Percentiles rank a stretch among this genome's conserved stretches.
phyloP scores from a whole-genome alignment of 2,797 vertebrate species.

The Chloroceryle amazona region DNA sequence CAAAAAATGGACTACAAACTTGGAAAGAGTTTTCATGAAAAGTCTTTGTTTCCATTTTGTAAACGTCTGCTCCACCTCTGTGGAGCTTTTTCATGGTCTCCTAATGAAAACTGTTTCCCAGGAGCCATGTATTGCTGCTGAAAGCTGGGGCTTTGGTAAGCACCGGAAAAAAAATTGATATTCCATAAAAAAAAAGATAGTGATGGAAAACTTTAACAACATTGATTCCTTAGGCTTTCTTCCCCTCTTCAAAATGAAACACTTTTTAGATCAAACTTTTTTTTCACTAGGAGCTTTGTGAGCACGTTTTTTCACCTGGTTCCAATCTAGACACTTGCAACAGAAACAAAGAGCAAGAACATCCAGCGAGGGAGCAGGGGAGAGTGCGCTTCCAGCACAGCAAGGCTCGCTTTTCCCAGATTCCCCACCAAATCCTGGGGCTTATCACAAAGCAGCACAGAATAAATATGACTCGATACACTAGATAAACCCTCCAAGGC shows the following conservation, averaged over 20 bases:
- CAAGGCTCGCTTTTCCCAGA: not conserved
- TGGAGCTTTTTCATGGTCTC: not conserved
- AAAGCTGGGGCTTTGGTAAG: not conserved
- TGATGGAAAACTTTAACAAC: slow-evolving; percentile 17
- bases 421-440: not conserved
- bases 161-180: not conserved
- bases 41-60: not conserved
- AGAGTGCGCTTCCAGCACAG: not conserved
- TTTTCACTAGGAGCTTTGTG: not conserved
- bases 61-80: not conserved
- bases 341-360: not conserved
- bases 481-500: not conserved
- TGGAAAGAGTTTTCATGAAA: not conserved
- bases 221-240: slow-evolving; percentile 33
- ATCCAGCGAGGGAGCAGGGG: not conserved
- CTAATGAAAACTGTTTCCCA: not conserved
- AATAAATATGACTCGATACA: not conserved
- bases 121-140: not conserved
- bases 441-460: not conserved
- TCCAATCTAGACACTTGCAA: slow-evolving; percentile 33
- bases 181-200: slow-evolving; percentile 14
- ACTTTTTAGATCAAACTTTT: slow-evolving; percentile 24
- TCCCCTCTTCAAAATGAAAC: slow-evolving; percentile 68
- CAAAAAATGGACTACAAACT: not conserved
- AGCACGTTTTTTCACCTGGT: slow-evolving; percentile 51